phyloP scores from a whole-genome alignment of 2,888 invertebrate genomes.

The Diploptera punctata region DNA sequence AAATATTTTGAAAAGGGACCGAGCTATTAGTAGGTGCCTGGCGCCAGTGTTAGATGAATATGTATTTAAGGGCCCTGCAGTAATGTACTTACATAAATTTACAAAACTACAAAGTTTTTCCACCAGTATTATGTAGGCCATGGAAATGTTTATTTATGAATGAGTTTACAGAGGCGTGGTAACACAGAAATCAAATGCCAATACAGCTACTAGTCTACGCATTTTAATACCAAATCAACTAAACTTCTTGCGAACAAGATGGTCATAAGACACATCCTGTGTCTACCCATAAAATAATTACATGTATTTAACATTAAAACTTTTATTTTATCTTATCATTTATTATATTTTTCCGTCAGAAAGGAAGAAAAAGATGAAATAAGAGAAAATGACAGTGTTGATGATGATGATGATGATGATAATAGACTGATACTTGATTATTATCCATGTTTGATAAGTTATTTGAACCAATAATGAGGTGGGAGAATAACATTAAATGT shows the following conservation, averaged over 20 bases:
- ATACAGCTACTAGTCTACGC: slow-evolving; percentile 7
- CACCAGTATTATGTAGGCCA: slow-evolving; percentile 16
- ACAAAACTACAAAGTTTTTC: slow-evolving; percentile 5
- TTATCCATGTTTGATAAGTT: too few species aligned
- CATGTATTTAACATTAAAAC: too few species aligned
- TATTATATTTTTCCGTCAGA: too few species aligned
- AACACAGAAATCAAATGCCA: not conserved
- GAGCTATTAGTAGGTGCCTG: too few species aligned
- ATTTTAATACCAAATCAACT: slow-evolving; percentile 11
- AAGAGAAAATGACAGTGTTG: too few species aligned
- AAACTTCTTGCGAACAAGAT: not conserved
- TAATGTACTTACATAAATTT: slow-evolving; percentile 1
- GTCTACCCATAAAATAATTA: too few species aligned
- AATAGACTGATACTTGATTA: too few species aligned
- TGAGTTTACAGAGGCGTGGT: not conserved
- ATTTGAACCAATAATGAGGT: too few species aligned
- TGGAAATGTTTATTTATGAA: not conserved
- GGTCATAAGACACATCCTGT: not conserved
- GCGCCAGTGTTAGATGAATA: not conserved
- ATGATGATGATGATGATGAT: too few species aligned
- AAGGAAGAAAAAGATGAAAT: too few species aligned
- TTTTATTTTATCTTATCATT: too few species aligned
- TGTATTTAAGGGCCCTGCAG: not conserved
- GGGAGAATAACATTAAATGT: too few species aligned
- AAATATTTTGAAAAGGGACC: not conserved